phyloP scores from a whole-genome alignment of 2,888 invertebrate species.

The Dexiosoma caninum region DNA sequence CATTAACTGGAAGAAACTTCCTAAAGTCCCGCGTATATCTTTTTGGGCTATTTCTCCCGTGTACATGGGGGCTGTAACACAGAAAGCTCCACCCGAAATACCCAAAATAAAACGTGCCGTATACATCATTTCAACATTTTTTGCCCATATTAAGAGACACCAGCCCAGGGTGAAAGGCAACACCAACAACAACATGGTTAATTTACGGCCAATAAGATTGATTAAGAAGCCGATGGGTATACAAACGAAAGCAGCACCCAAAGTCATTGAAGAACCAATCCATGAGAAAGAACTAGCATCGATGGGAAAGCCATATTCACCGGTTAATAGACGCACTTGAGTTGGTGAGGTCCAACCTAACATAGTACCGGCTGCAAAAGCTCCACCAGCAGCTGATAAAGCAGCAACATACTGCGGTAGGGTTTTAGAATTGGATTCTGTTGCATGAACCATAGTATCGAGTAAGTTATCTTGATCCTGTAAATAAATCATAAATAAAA shows the following conservation, averaged over 20 bases:
- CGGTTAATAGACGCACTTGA: slow-evolving; percentile 64
- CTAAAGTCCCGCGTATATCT: slow-evolving; percentile 88
- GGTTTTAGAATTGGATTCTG: slow-evolving; percentile 68
- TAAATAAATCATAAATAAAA: slow-evolving; percentile 30
- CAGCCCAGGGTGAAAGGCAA: slow-evolving; percentile 86
- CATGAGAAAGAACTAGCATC: slow-evolving; percentile 81
- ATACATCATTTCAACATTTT: slow-evolving; percentile 79
- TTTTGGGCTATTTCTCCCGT: slow-evolving; percentile 91
- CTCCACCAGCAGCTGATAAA: slow-evolving; percentile 85
- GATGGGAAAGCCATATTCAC: slow-evolving; percentile 78
- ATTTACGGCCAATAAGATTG: slow-evolving; percentile 85
- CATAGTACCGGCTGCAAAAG: slow-evolving; percentile 86
- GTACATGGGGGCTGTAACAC: slow-evolving; percentile 90
- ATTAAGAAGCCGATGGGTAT: slow-evolving; percentile 85
- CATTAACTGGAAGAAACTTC: slow-evolving; percentile 92
- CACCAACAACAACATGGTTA: slow-evolving; percentile 78
- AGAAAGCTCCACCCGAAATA: slow-evolving; percentile 84
- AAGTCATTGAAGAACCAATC: slow-evolving; percentile 84
- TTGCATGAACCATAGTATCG: slow-evolving; percentile 73
- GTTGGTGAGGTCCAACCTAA: slow-evolving; percentile 89
- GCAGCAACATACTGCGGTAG: slow-evolving; percentile 77
- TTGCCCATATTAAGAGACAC: slow-evolving; percentile 85
- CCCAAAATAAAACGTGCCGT: slow-evolving; percentile 75
- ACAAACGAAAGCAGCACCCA: slow-evolving; percentile 87
- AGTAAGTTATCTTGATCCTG: slow-evolving; percentile 75